Evolutionary conservation across 1,140 invertebrate genomes (phyloP).

Genomic region (Caenorhabditis brenneri): DNA sequence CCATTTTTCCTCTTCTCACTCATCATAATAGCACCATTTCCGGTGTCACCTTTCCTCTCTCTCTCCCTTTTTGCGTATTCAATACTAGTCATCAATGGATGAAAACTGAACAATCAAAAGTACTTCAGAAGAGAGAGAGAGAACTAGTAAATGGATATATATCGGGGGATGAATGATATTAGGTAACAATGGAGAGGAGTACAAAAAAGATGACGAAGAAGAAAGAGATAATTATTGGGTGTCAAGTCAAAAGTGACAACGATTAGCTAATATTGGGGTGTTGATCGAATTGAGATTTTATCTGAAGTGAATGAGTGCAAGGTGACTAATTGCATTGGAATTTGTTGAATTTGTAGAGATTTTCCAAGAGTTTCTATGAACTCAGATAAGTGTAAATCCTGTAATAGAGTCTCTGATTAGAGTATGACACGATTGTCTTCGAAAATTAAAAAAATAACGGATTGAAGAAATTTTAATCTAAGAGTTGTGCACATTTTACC

Average conservation of each 20-base stretch:
- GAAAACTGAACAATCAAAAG: neutral
- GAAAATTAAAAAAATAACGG: too few relatives aligned
- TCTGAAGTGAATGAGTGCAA: neutral
- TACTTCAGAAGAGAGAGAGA: neutral
- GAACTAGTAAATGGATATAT: constrained; percentile 14
- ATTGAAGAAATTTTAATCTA: too few relatives aligned
- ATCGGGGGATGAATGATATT: neutral
- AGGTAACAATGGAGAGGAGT: neutral
- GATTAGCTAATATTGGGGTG: constrained; percentile 5
- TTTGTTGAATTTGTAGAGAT: too few relatives aligned
- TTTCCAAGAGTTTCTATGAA: too few relatives aligned
- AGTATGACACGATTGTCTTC: too few relatives aligned
- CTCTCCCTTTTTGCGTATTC: neutral
- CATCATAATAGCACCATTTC: constrained; percentile 27
- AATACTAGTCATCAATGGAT: neutral
- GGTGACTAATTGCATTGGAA: neutral
- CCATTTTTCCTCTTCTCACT: neutral
- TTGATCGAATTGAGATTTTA: neutral
- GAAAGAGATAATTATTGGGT: constrained; percentile 8
- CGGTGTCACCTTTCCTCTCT: constrained; percentile 6
- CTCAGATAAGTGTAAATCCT: too few relatives aligned
- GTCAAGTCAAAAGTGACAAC: neutral
- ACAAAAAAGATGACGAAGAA: neutral
- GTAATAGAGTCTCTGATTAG: too few relatives aligned
- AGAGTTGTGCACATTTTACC: too few relatives aligned